Evolutionary conservation across 1,140 invertebrate genomes (phyloP), one percentile per base, ranked within the genome.

Genomic region (Saccostrea echinata): DNA sequence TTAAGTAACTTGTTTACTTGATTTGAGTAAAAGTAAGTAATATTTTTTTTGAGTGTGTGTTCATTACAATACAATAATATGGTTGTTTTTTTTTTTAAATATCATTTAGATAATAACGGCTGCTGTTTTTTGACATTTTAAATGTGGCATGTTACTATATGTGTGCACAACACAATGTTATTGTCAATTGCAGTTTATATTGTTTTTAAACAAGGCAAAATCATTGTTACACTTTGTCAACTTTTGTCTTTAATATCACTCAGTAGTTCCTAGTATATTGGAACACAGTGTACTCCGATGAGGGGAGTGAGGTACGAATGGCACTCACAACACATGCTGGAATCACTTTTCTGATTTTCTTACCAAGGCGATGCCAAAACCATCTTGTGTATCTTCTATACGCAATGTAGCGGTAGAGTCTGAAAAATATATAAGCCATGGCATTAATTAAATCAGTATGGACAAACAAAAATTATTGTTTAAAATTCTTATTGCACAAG

Each of bases 351-450:
- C 76, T 53, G 21, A 16, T 24, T n/a, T 82, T 81, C 51, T 82
- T 86, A 13, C 85, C 85, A 53, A 83, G 76, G 53, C 18, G 80
- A 35, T 82, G 71, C 85, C 85, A 86, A 8, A 86, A 52, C 85
- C 71, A 86, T 35, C 85, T n/a, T 12, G 76, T 55, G 53, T 80
- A 81, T 21, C 85, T 51, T 1, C 85, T 13, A 35, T 86, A 86
- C 1, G 85, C 68, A 30, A 81, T 55, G 52, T 86, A 81, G 1
- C 71, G 35, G 35, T 86, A 86, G 11, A 86, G 27, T 52, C 85
- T 86, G 76, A 30, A 82, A 82, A 57, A 57, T 16, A 16, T 16
- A 12, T 16, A 57, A 16, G 55, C 12, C 55, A 57, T 57, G 12
- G 55, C 12, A 57, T 57, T 16, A 57, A 21, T 57, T 57, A 16